These are phyloP conservation scores for Caenorhabditis sp. DNA, from an alignment of 2,888 invertebrate species.

Conservation along the genomic window DNA sequence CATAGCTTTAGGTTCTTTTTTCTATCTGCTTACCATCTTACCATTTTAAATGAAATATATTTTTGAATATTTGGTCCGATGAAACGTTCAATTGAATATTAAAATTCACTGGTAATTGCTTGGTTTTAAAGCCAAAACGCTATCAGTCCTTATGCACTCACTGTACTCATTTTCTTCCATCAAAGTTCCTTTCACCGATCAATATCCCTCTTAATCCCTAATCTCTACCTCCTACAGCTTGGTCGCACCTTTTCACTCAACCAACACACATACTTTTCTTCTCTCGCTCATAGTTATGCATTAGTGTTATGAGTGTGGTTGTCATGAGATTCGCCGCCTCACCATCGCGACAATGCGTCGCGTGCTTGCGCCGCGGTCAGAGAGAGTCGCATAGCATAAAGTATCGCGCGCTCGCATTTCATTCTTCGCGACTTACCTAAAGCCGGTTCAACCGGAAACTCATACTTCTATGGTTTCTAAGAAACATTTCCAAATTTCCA, in stretches of 20 bases:
- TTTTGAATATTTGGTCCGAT: no score
- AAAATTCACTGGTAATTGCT: no score
- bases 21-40: no score
- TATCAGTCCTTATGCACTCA: no score
- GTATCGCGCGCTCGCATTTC: not conserved
- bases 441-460: not conserved
- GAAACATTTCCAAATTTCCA: not conserved
- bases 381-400: constrained; percentile 27
- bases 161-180: no score
- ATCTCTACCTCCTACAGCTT: not conserved
- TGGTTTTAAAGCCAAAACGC: no score
- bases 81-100: no score
- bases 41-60: no score
- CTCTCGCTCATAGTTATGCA: not conserved
- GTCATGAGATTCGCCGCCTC: constrained; percentile 23
- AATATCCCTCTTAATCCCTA: no score
- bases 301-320: not conserved
- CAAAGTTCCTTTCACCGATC: no score
- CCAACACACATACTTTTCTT: not conserved
- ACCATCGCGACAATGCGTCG: not conserved
- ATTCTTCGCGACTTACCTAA: no score
- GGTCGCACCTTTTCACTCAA: not conserved
- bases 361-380: constrained; percentile 30
- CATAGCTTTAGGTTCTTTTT: not conserved
- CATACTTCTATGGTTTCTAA: not conserved